Conservation (phyloP, 1,140 invertebrate species). For the Nymphalis io region DNA sequence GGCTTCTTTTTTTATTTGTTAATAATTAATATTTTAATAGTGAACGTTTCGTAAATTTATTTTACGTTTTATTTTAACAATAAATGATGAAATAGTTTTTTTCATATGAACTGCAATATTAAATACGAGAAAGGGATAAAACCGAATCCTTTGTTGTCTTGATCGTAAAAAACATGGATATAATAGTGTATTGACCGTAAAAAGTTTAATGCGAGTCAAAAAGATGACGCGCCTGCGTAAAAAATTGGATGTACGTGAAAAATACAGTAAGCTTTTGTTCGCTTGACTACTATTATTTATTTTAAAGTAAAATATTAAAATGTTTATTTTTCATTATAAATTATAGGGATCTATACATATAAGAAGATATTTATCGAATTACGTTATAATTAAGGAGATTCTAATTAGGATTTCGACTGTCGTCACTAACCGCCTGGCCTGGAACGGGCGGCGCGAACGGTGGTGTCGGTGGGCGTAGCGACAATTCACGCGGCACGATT, state of each 20-base stretch:
- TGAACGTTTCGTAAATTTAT: background rate
- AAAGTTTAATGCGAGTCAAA: slow-evolving; percentile 39
- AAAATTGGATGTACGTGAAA: slow-evolving; percentile 31
- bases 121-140: slow-evolving; percentile 13
- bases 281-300: background rate
- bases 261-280: slow-evolving; percentile 11
- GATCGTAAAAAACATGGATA: slow-evolving; percentile 36
- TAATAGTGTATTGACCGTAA: slow-evolving; percentile 40
- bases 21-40: too few relatives aligned
- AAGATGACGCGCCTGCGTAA: slow-evolving; percentile 32
- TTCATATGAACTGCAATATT: background rate
- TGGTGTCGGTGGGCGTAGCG: too few relatives aligned
- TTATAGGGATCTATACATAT: too few relatives aligned
- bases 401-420: too few relatives aligned
- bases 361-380: too few relatives aligned
- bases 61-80: background rate
- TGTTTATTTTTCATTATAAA: too few relatives aligned
- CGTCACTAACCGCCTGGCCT: too few relatives aligned
- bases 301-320: background rate
- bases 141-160: slow-evolving; percentile 31
- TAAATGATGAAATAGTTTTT: too few relatives aligned
- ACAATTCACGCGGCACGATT: too few relatives aligned
- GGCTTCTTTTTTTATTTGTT: too few relatives aligned
- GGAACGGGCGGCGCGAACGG: too few relatives aligned
- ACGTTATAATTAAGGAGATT: too few relatives aligned